Percentiles rank a stretch among this genome's conserved stretches.
phyloP scores from a whole-genome alignment of 2,888 invertebrate genomes.

The Thyatira batis region DNA sequence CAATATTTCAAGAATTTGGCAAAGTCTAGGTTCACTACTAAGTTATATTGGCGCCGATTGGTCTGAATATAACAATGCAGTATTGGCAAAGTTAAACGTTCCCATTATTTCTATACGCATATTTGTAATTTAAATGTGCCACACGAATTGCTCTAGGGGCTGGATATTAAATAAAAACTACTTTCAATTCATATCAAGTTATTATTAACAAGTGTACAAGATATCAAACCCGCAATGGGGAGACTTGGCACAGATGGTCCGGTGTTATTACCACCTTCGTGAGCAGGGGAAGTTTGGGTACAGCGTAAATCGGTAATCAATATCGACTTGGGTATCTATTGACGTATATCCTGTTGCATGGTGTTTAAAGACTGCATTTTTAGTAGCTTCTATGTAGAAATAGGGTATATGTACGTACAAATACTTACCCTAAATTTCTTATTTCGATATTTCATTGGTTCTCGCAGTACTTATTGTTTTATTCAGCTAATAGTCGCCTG shows the following conservation, averaged over 20 bases:
- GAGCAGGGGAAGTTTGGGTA: slow-evolving; percentile 42
- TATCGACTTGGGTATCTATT: slow-evolving; percentile 33
- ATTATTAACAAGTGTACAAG: slow-evolving; percentile 31
- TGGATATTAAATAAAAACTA: background rate
- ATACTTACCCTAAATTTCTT: no score
- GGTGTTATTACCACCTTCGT: slow-evolving; percentile 66
- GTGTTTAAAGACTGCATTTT: background rate
- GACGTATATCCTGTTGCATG: background rate
- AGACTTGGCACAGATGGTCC: slow-evolving; percentile 67
- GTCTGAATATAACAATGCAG: background rate
- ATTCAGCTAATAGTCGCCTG: no score
- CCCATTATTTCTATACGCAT: no score
- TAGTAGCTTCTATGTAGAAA: no score
- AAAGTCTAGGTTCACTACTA: background rate
- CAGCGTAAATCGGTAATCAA: slow-evolving; percentile 66
- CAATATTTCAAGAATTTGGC: background rate
- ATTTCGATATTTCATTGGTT: no score
- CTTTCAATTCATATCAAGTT: slow-evolving; percentile 28
- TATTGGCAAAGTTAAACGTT: background rate
- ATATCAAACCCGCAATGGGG: slow-evolving; percentile 46
- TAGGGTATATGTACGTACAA: no score
- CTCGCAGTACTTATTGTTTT: no score
- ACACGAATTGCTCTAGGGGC: background rate
- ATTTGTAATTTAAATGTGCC: no score
- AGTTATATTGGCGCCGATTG: background rate